A percentile compares a stretch with the other conserved stretches of the same genome.
phyloP scores from a whole-genome alignment of 2,113 vertebrate genomes.

The Eolophus roseicapilla region DNA sequence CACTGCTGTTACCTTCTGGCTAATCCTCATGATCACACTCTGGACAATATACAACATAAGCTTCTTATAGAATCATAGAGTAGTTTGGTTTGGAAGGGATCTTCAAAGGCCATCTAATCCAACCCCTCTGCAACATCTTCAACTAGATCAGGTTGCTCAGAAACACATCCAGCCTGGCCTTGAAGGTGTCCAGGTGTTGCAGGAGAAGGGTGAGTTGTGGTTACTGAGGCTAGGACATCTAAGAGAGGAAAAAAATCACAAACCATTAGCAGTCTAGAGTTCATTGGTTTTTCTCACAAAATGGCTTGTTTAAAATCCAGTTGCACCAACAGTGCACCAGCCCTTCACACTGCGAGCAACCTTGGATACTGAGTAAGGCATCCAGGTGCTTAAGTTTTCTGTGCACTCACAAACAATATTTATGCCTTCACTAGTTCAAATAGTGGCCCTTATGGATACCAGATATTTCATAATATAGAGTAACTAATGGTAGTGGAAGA shows the following conservation, averaged over 20 bases:
- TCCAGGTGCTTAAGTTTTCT: not conserved
- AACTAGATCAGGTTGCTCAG: not conserved
- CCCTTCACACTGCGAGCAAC: not conserved
- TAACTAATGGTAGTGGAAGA: not conserved
- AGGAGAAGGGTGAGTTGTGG: not conserved
- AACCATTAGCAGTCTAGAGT: not conserved
- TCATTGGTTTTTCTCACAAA: not conserved
- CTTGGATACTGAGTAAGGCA: not conserved
- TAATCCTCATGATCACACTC: not conserved
- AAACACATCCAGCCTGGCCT: not conserved
- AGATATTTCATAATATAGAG: not conserved
- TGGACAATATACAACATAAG: not conserved
- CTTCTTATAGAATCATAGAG: not conserved
- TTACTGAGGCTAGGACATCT: not conserved
- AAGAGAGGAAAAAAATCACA: not conserved
- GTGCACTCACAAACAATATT: not conserved
- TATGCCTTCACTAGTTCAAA: not conserved
- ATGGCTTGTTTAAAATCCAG: not conserved
- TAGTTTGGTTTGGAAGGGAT: not conserved
- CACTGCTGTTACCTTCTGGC: not conserved
- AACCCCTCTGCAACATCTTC: not conserved
- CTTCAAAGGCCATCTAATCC: not conserved
- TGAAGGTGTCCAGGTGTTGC: not conserved
- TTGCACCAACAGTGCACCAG: not conserved
- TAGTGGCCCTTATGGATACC: not conserved